Base-by-base conservation (phyloP, 2,113 vertebrate genomes). In the Centropus bengalensis region DNA sequence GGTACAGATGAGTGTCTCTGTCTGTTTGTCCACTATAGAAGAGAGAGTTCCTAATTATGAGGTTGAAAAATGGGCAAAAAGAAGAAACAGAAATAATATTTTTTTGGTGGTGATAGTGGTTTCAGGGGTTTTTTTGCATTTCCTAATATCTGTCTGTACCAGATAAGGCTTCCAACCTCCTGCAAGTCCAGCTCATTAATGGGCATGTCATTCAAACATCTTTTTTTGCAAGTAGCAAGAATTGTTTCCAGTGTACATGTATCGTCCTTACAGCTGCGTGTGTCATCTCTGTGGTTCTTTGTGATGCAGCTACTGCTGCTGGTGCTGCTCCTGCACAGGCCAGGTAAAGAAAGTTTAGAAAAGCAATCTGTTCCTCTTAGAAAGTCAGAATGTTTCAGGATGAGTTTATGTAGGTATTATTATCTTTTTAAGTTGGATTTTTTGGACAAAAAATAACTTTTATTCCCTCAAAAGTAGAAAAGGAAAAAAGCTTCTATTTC, bases 401-500 rank as follows among this genome's bases (percentile, higher is more conserved):
- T 70, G 32, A 60, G 5, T 20, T 71, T 44, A 55, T 0, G 1
- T 32, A 78, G 8, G 1, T 56, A 56, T 45, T 74, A 10, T 1
- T 11, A 32, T n/a, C 26, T 42, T 83, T 90, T 77, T 11, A 52
- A 32, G 59, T 47, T 75, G 24, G 12, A 78, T 21, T 32, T 62
- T 73, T 83, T 56, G 2, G 4, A 66, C 8, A 1, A 73, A 75
- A 89, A 38, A 27, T 24, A 49, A n/a, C 13, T 2, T 71, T 82
- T 59, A 17, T 67, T 71, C 27, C 71, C 32, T 8, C 8, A 16
- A 91, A 82, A 42, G 4, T 51, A 47, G 21, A 45, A 86, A 77
- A 86, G 32, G 4, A 19, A 2, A 19, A 2, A 55, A 20, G 1
- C 1, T 0, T 55, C 19, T 47, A 3, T 22, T 49, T 54, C 4